Base-by-base conservation (phyloP, 2,888 invertebrate species). In the Cryptocephalus moraei region DNA sequence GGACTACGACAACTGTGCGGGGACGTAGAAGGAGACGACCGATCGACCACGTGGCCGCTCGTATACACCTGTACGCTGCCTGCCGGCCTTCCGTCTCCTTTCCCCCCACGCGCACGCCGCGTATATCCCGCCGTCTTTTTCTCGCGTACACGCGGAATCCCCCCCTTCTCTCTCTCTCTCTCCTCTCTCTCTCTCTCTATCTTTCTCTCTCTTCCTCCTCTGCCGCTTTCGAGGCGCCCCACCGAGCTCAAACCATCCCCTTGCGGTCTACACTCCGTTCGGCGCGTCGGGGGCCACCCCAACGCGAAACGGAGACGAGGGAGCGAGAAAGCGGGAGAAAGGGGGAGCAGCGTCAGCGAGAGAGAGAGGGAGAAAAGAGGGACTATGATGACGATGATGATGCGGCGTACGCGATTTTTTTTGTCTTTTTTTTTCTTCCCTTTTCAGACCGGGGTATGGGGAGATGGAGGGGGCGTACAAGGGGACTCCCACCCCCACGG, bases 241-340 rank as follows among this genome's bases (percentile, higher is more conserved):
- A 62, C 65, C 66, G 67, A 68, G 67, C 68, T 61, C 66, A 69
- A 69, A 69, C 69, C 69, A 67, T 69, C 71, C 68, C 69, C 66
- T 64, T 63, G 62, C 62, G 57, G 64, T 63, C 62, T 68, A 69
- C 64, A 69, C 62, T 57, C 51, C 51, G 47, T 62, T 67, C 69
- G 64, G 54, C 52, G 59, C 66, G 68, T 66, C 67, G 54, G 59
- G 66, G 60, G 22, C 22, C 22, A n/a, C 22, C 22, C 6, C 22
- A 6, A 22, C 22, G 22, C 22, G 22, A 22, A 6, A 22, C 3
- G 2, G 22, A 6, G 22, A 22, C n/a, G 22, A 6, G 22, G 6
- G 22, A 22, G 22, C 2, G 22, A 22, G 22, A 22, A 6, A 22
- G 22, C 2, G 22, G 6, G 22, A 22, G 22, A 22, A 22, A 22